phyloP scores from a whole-genome alignment of 1,140 invertebrate genomes.

The Mycetomoellerius zeteki region DNA sequence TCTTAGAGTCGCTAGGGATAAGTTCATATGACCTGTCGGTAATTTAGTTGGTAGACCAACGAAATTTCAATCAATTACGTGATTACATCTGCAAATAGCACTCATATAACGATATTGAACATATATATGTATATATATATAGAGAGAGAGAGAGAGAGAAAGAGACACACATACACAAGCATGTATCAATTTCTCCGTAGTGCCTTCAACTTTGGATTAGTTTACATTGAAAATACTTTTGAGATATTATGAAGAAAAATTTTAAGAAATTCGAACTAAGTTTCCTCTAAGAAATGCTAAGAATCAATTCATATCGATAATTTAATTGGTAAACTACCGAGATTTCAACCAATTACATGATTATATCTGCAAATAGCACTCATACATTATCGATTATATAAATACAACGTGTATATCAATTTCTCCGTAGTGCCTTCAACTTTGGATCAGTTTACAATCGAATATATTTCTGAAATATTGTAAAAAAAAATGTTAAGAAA shows the following conservation, averaged over 20 bases:
- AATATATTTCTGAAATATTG: constrained; percentile 10
- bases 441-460: background rate
- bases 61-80: constrained; percentile 50
- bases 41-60: constrained; percentile 30
- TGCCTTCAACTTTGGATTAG: constrained; percentile 4
- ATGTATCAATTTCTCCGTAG: constrained; percentile 8
- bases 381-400: background rate
- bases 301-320: too few species aligned
- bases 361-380: background rate
- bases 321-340: too few species aligned
- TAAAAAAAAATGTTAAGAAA: background rate
- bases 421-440: constrained; percentile 11
- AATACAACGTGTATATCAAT: background rate
- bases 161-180: background rate
- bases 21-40: constrained; percentile 7
- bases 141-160: too few species aligned
- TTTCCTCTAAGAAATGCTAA: too few species aligned
- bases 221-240: background rate
- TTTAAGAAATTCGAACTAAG: background rate
- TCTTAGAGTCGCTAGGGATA: background rate
- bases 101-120: background rate
- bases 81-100: constrained; percentile 44
- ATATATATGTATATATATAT: background rate
- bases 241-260: background rate
- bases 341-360: too few species aligned